Evolutionary conservation across 2,888 invertebrate species (phyloP), one percentile per base, ranked within the genome.

Genomic region (Leptinotarsa peninsularis): DNA sequence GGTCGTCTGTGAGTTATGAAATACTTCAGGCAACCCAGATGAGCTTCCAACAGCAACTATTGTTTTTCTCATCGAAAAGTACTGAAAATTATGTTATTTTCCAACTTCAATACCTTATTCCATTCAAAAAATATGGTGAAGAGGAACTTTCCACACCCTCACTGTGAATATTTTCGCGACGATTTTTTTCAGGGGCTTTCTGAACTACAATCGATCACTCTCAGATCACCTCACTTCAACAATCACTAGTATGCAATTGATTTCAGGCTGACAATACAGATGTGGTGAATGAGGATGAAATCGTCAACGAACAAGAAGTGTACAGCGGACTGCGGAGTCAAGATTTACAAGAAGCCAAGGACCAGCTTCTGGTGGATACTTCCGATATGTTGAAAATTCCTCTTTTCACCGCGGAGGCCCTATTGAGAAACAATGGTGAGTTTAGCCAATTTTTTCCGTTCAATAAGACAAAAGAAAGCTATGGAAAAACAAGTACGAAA

Each of bases 361-460:
- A 93, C 84, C 91, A 93, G 83, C 88, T 93, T 71, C 86, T 93
- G 52, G 93, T 93, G 33, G 93, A 93, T 85, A 93, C 93, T 3
- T 92, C 93, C 7, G 93, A 93, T 86, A 93, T 93, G 93, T 88
- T 93, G 66, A 91, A 92, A 85, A 91, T 93, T 69, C 93, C 93
- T 4, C 88, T 93, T 63, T 93, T 93, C 85, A 93, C 93, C 72
- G 93, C 93, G 49, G 93, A 93, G 87, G 93, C 93, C 49, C 87
- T 93, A 67, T 89, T 93, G 33, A 86, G 93, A 79, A 91, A 93
- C 83, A 91, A 93, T 86, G 93, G 93, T 93, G 85, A 83, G 85
- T 43, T 52, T 63, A 43, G 3, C 43, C 43, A 43, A 27, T 21
- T 23, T 15, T 68, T 52, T 18, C 3, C 4, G 15, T 18, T 33